Evolutionary conservation across 1,140 invertebrate species (phyloP).

Genomic region (Diachasma alloeum): DNA sequence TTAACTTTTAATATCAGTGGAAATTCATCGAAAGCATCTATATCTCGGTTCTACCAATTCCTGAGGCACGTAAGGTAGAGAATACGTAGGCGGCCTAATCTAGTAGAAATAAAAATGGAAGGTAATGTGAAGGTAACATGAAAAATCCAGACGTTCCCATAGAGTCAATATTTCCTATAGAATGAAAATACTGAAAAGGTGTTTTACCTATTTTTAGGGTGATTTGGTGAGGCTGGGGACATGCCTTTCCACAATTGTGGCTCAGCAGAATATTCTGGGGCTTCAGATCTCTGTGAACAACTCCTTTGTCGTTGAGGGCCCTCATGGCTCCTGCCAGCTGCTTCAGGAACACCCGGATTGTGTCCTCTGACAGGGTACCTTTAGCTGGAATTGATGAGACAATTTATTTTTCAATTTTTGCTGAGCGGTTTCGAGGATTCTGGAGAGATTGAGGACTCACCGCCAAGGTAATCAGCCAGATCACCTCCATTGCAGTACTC

Average conservation of each 20-base stretch:
- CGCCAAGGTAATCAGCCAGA: slow-evolving; percentile 94
- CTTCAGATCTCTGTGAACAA: slow-evolving; percentile 98
- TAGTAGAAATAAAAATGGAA: too few relatives aligned
- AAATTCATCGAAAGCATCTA: too few relatives aligned
- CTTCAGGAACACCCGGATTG: slow-evolving; percentile 91
- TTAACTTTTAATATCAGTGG: too few relatives aligned
- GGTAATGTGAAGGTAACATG: too few relatives aligned
- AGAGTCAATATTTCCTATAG: too few relatives aligned
- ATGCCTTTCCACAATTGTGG: slow-evolving; percentile 78
- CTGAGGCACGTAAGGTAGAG: too few relatives aligned
- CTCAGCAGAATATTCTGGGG: slow-evolving; percentile 96
- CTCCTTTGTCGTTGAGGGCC: slow-evolving; percentile 94
- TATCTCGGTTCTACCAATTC: too few relatives aligned
- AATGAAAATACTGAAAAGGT: too few relatives aligned
- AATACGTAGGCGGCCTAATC: too few relatives aligned
- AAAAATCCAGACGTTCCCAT: too few relatives aligned
- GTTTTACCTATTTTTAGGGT: slow-evolving; percentile 91
- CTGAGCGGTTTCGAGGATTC: background rate
- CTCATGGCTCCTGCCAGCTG: slow-evolving; percentile 98
- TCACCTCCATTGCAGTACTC: slow-evolving; percentile 99
- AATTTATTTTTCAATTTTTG: background rate
- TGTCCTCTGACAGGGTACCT: slow-evolving; percentile 95
- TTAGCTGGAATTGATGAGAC: slow-evolving; percentile 68
- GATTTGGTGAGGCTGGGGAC: slow-evolving; percentile 90
- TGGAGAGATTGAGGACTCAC: slow-evolving; percentile 66